Evolutionary conservation across 2,888 invertebrate species (phyloP), one percentile per base, ranked within the genome.

Genomic region (Temnothorax unifasciatus): DNA sequence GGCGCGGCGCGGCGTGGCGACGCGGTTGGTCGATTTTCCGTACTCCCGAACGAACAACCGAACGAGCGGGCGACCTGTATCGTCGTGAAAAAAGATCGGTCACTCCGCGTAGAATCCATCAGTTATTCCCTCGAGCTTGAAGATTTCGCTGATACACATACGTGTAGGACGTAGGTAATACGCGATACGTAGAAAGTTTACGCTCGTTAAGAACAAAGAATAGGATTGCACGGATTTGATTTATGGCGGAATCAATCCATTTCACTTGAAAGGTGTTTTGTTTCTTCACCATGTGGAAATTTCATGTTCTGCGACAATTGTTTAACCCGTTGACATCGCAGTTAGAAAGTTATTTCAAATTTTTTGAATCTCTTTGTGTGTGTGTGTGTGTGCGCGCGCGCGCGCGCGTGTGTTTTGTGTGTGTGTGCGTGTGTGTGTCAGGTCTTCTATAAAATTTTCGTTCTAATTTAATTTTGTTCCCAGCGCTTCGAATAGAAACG

Each of bases 1-100:
- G 59, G 13, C 50, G 50, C 81, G 59, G 13, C 50, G 50, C 81
- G 59, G 13, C 50, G 50, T 74, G 59, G 13, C 50, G 50, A 74
- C 69, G 68, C 54, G 54, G 63, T 57, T 44, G 74, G 63, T 54
- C 82, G 47, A 74, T 76, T 63, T 75, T 64, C n/a, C n/a, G 52
- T 82, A 29, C n/a, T 29, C 8, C 38, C 9, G 44, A n/a, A 57
- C 74, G 68, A 73, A 41, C 59, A 25, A 25, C 25, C 11, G 44
- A 5, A 47, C 47, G 41, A 34, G 3, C 47, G 34, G 29, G 44
- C 59, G 34, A 44, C n/a, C 11, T 15, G 61, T 41, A 38, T 52
- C n/a, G 54, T 73, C 47, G 50, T 25, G 44, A 8, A 73, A 73
- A 52, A 61, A 73, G 25, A 59, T 73, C 59, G 44, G 18, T 1